Percentiles rank a stretch among this genome's conserved stretches.
These are phyloP conservation scores for Rhinoraja longicauda DNA, from an alignment of 2,797 vertebrate species.

Conservation along the genomic window DNA sequence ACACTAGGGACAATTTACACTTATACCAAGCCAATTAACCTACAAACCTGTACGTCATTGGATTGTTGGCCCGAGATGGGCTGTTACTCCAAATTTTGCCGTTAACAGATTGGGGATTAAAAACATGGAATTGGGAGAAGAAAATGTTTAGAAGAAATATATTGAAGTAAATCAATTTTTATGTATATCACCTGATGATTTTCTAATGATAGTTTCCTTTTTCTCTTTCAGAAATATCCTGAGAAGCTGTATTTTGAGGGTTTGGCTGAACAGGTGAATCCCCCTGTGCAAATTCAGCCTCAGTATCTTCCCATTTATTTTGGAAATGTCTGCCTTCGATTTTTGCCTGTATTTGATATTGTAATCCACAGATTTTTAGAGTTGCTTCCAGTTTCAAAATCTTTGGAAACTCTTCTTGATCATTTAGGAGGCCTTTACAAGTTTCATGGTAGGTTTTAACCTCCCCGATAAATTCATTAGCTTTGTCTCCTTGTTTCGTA, in stretches of 20 bases:
- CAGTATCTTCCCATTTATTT: slow-evolving; percentile 97
- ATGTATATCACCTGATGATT: neutral
- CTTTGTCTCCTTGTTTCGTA: neutral
- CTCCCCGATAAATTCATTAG: neutral
- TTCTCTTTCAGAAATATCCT: slow-evolving; percentile 79
- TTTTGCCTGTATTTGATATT: slow-evolving; percentile 95
- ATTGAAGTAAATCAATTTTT: neutral
- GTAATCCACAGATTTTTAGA: slow-evolving; percentile 98
- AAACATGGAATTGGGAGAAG: neutral
- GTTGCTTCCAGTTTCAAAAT: slow-evolving; percentile 93
- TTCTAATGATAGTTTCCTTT: neutral
- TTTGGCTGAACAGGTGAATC: slow-evolving; percentile 90
- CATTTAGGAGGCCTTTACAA: slow-evolving; percentile 95
- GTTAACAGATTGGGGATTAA: neutral
- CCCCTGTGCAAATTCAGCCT: slow-evolving; percentile 86
- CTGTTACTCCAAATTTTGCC: no score
- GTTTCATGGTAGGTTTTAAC: slow-evolving; percentile 76
- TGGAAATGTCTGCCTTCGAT: slow-evolving; percentile 94
- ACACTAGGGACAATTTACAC: no score
- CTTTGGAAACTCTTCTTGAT: slow-evolving; percentile 89
- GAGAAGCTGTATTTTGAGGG: slow-evolving; percentile 98
- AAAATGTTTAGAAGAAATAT: neutral
- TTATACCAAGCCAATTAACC: no score
- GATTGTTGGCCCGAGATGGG: no score
- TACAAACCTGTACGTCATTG: no score